Evolutionary conservation across 2,797 vertebrate species (phyloP).

Genomic region (Xerus rutilus): DNA sequence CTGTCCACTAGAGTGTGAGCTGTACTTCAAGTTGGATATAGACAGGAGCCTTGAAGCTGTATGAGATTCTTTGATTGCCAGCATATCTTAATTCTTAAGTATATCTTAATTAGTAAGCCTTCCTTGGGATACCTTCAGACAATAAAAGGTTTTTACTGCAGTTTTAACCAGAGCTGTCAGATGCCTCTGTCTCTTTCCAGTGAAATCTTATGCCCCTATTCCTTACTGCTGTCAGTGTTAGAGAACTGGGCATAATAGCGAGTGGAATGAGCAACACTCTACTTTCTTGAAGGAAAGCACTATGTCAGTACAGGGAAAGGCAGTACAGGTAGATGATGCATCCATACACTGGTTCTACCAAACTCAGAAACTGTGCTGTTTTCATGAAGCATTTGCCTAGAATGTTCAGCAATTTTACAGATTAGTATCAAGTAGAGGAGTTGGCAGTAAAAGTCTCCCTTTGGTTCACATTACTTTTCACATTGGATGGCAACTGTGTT

Average conservation of each 20-base stretch:
- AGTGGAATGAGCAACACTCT: neutral
- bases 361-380: neutral
- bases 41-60: neutral
- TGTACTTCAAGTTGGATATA: accelerated
- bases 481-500: neutral
- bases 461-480: neutral
- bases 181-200: neutral
- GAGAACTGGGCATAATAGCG: neutral
- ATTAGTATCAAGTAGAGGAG: neutral
- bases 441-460: neutral
- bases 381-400: too few species aligned
- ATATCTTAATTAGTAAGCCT: neutral
- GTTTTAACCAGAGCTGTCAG: neutral
- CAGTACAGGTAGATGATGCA: accelerated
- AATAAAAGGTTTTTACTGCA: neutral
- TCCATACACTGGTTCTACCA: neutral
- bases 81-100: neutral
- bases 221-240: neutral
- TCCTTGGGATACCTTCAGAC: neutral
- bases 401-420: neutral
- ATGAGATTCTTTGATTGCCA: neutral
- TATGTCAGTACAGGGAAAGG: accelerated
- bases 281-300: neutral
- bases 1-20: neutral
- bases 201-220: neutral